These are phyloP conservation scores for Microtus montanus DNA, from an alignment of 2,113 vertebrate genomes.

Conservation along the genomic window DNA sequence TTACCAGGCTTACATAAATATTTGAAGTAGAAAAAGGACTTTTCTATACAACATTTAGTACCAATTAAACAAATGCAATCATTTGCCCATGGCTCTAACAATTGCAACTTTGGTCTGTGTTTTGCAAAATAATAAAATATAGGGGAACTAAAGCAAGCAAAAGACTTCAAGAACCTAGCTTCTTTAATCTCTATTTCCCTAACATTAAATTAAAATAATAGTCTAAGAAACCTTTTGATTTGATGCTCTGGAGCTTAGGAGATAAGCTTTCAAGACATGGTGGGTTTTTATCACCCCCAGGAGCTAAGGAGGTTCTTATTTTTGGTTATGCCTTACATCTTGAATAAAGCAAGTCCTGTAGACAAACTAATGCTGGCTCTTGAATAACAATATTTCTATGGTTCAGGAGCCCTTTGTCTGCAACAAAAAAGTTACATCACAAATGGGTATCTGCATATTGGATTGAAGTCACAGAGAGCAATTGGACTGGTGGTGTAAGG, in stretches of 20 bases:
- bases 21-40: not conserved
- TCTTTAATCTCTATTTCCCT: not conserved
- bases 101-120: not conserved
- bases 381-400: no score
- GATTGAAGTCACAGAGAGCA: not conserved
- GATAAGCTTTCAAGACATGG: not conserved
- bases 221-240: not conserved
- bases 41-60: not conserved
- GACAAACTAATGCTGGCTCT: not conserved
- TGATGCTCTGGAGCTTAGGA: not conserved
- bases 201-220: conserved; percentile 9
- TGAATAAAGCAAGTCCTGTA: not conserved
- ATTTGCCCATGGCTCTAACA: not conserved
- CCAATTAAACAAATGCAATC: not conserved
- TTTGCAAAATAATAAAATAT: not conserved
- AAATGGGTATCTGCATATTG: not conserved
- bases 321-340: not conserved
- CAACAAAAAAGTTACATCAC: not conserved
- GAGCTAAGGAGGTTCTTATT: not conserved
- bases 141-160: not conserved
- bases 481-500: not conserved
- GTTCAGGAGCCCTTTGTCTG: not conserved
- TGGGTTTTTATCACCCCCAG: not conserved
- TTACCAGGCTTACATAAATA: not conserved
- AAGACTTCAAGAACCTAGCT: not conserved